Evolutionary conservation across 2,888 invertebrate species (phyloP).

Genomic region (Pristionchus exspectatus): DNA sequence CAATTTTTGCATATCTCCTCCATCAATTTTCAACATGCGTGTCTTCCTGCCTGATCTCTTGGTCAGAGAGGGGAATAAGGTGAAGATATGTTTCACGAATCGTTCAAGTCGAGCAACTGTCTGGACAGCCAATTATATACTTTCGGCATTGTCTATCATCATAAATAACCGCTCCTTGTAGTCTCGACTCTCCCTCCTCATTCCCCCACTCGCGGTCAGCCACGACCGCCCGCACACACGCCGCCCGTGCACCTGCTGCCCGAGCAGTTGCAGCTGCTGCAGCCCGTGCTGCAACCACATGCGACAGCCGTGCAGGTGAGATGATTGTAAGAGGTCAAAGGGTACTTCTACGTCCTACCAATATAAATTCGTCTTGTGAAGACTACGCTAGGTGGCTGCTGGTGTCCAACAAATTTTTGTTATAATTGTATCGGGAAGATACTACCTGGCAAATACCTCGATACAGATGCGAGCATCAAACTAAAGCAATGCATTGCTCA

Average conservation of each 20-base stretch:
- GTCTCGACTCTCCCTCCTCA: neutral
- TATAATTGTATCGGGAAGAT: no score
- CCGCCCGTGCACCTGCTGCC: constrained; percentile 21
- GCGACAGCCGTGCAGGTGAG: neutral
- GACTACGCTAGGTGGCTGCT: no score
- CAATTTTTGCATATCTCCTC: no score
- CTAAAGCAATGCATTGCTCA: neutral
- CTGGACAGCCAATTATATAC: neutral
- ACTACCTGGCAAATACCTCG: neutral
- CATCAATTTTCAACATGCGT: no score
- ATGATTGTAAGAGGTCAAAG: no score
- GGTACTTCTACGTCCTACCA: neutral
- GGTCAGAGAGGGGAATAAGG: neutral
- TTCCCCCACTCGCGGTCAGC: neutral
- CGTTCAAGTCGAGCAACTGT: neutral
- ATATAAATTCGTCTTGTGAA: no score
- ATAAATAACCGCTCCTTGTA: neutral
- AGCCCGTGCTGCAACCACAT: constrained; percentile 2
- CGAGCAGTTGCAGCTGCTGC: constrained; percentile 41
- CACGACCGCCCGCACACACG: constrained; percentile 10
- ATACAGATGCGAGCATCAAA: no score
- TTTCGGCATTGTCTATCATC: no score
- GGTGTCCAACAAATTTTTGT: no score
- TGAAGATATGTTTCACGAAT: neutral
- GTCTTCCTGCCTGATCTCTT: neutral